Evolutionary conservation across 2,888 invertebrate species (phyloP), one percentile per base, ranked within the genome.

Genomic region (Taenaris catops): DNA sequence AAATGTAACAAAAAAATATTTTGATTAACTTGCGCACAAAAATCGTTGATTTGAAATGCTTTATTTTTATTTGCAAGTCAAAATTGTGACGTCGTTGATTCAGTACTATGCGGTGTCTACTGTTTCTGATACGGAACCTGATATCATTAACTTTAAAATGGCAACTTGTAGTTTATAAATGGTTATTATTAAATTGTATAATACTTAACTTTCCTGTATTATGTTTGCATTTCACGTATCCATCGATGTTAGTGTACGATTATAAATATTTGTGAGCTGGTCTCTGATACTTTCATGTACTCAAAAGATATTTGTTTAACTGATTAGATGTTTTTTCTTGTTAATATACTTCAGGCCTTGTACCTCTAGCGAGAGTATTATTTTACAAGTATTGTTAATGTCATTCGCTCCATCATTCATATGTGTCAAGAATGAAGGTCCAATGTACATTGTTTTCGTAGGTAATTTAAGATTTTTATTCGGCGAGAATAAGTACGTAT

Each of bases 361-460:
- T 60, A 51, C 46, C 43, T 51, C 38, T 35, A 41, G 29, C 36
- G 21, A 35, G 43, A 68, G 63, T 66, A 65, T 63, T 66, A 63
- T 59, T 49, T 42, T 48, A 44, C 44, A 51, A 38, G 51, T 55
- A 53, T 52, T 52, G 42, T 58, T 54, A 58, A 57, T 55, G 54
- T 63, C 60, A 57, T 51, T 62, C 52, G 51, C 49, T 53, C 54
- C 55, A 60, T 62, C 66, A 61, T 66, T 63, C 58, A 65, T 64
- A 60, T 54, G 61, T 60, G 63, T 66, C 60, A 63, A 66, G 66
- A 67, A 68, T 62, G 63, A 66, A 67, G 72, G 72, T 72, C 72
- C 72, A 72, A 72, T 74, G 68, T 73, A 68, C 70, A 74, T 76
- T 74, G 66, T 70, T 75, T 79, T 74, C 66, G 69, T 81, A 79